Percentiles rank a stretch among this genome's conserved stretches.
Conservation (phyloP, 2,113 vertebrate species). For the Hucho hucho region DNA sequence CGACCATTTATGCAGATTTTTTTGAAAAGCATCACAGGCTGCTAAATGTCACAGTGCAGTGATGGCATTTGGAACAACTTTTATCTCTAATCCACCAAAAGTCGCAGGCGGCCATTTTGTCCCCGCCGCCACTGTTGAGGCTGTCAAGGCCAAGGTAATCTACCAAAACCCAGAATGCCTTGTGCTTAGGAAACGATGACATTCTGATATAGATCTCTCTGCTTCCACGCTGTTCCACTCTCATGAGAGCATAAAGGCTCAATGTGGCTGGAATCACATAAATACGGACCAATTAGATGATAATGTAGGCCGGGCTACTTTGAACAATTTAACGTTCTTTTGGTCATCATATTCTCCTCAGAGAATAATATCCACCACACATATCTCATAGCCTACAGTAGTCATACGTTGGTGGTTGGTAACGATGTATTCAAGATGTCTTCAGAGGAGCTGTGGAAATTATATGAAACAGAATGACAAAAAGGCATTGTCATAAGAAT, state of each 20-base stretch:
- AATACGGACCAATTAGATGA: constrained; percentile 32
- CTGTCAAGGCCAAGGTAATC: constrained; percentile 54
- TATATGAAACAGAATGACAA: not conserved
- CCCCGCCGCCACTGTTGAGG: constrained; percentile 38
- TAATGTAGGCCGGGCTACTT: constrained; percentile 19
- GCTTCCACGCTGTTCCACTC: constrained; percentile 23
- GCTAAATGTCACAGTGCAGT: constrained; percentile 73
- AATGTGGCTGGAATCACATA: constrained; percentile 36
- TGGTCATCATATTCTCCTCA: not conserved
- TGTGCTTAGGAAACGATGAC: constrained; percentile 52
- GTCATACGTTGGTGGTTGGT: not conserved
- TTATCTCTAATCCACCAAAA: constrained; percentile 68
- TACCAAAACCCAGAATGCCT: constrained; percentile 44
- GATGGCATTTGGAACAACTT: constrained; percentile 74
- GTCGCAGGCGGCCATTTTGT: constrained; percentile 51
- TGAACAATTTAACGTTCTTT: not conserved
- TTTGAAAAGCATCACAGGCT: constrained; percentile 55
- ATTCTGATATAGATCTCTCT: constrained; percentile 62
- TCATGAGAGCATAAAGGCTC: constrained; percentile 50
- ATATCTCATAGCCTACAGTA: not conserved
- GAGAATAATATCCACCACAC: not conserved
- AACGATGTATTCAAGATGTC: not conserved
- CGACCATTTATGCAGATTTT: constrained; percentile 64
- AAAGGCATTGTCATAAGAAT: not conserved
- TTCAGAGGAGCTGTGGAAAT: not conserved